Evolutionary conservation across 2,113 vertebrate species (phyloP).

Genomic region (Piaya cayana): DNA sequence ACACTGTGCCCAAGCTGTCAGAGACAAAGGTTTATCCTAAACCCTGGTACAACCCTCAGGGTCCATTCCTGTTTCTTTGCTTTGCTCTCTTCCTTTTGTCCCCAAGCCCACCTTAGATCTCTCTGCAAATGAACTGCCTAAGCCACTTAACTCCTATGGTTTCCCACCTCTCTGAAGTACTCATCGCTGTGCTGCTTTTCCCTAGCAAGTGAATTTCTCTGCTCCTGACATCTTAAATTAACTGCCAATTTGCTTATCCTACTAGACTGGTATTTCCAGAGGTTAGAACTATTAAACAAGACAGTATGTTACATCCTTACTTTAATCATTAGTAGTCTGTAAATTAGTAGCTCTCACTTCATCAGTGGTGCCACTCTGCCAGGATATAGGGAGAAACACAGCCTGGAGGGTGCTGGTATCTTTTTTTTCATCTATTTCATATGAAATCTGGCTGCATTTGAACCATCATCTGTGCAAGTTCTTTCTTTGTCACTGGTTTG

Average conservation of each 20-base stretch:
- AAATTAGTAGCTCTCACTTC: accelerated
- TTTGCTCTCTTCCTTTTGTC: neutral
- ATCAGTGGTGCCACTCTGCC: neutral
- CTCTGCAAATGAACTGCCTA: neutral
- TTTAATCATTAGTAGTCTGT: neutral
- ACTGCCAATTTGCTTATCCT: neutral
- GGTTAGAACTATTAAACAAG: neutral
- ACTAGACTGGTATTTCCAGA: neutral
- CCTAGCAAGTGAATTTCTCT: neutral
- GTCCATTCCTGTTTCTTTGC: neutral
- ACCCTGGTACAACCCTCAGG: neutral
- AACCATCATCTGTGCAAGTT: neutral
- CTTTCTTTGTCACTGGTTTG: neutral
- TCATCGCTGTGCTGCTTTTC: neutral
- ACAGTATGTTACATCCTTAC: neutral
- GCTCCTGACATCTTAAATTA: neutral
- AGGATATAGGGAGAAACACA: neutral
- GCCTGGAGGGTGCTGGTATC: neutral
- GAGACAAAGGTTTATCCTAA: neutral
- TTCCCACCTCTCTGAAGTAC: neutral
- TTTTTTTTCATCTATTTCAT: neutral
- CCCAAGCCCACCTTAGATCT: neutral
- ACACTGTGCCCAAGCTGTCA: neutral
- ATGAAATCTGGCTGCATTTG: neutral
- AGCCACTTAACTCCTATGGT: neutral